Conservation (phyloP, 2,797 vertebrate genomes). For the Enteromius afrohamiltoni region DNA sequence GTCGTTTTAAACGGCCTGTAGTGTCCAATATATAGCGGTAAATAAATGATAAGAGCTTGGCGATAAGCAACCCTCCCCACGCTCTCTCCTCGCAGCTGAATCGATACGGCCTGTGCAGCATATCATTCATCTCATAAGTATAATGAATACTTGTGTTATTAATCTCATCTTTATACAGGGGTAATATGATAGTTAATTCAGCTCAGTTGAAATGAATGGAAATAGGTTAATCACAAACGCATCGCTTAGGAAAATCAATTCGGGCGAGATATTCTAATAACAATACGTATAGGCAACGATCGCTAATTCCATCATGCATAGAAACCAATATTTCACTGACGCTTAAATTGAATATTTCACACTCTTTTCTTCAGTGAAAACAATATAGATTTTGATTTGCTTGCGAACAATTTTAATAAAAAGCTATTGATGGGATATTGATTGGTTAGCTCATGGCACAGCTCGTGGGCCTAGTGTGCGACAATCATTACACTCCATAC, state of each 20-base stretch:
- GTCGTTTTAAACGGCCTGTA: constrained; percentile 45
- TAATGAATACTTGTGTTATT: constrained; percentile 82
- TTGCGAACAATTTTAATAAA: constrained; percentile 87
- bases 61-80: constrained; percentile 69
- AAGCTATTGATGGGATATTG: constrained; percentile 83
- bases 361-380: constrained; percentile 71
- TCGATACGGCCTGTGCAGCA: constrained; percentile 74
- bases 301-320: constrained; percentile 73
- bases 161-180: constrained; percentile 78
- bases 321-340: constrained; percentile 76
- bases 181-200: constrained; percentile 79
- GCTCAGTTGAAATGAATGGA: constrained; percentile 73
- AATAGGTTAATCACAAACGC: constrained; percentile 82
- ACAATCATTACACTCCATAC: constrained; percentile 83
- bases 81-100: constrained; percentile 68
- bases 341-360: constrained; percentile 78
- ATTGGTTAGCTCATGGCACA: constrained; percentile 74
- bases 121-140: constrained; percentile 77
- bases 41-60: constrained; percentile 63
- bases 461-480: constrained; percentile 75
- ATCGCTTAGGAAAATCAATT: constrained; percentile 82
- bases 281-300: constrained; percentile 62
- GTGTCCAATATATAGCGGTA: constrained; percentile 50
- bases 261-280: constrained; percentile 77
- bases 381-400: constrained; percentile 85